Evolutionary conservation across 1,140 invertebrate species (phyloP).

Genomic region (Dreissena rostriformis): DNA sequence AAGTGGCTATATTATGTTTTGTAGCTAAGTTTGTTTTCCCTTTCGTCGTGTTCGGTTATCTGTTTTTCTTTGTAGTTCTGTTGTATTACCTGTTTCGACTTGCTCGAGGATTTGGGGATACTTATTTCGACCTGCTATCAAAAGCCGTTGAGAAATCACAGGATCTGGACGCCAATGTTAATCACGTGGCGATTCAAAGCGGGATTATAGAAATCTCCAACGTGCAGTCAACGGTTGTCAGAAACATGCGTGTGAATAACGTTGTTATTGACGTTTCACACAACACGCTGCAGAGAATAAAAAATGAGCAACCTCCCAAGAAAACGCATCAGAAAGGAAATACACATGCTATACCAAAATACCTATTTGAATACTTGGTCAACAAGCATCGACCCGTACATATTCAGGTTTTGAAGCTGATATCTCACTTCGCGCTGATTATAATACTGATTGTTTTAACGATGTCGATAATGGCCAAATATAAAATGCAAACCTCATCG

Average conservation of each 20-base stretch:
- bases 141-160: background rate
- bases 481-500: background rate
- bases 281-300: background rate
- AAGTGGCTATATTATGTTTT: conserved; percentile 15
- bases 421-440: background rate
- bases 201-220: conserved; percentile 2
- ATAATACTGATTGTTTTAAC: background rate
- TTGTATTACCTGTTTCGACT: conserved; percentile 10
- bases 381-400: conserved; percentile 19
- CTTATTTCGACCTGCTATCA: background rate
- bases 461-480: background rate
- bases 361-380: conserved; percentile 22
- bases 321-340: background rate
- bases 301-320: background rate
- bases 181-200: background rate
- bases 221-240: background rate
- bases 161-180: background rate
- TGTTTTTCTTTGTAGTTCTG: conserved; percentile 30
- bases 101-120: background rate
- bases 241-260: conserved; percentile 7
- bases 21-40: conserved; percentile 15
- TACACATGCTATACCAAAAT: conserved; percentile 24
- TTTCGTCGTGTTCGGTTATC: conserved; percentile 15
- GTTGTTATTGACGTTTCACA: background rate
- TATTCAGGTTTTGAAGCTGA: conserved; percentile 7